Conservation (phyloP, 2,888 invertebrate species). For the Sarcophaga rosellei region DNA sequence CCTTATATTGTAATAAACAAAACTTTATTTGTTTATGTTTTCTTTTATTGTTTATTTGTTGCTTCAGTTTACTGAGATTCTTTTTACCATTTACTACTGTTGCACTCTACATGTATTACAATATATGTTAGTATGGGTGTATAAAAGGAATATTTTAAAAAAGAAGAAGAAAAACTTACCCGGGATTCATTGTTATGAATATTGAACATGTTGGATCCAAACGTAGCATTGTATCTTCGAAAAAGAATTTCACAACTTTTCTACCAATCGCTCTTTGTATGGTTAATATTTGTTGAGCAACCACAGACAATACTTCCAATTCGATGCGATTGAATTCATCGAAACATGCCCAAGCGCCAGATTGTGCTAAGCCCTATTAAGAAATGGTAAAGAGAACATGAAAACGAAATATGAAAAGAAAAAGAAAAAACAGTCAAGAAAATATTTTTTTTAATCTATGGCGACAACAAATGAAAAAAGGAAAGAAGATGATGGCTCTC, state of each 20-base stretch:
- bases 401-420: conserved; percentile 32
- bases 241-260: conserved; percentile 90
- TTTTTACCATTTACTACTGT: not conserved
- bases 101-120: no score
- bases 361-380: conserved; percentile 90
- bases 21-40: conserved; percentile 7
- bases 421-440: not conserved
- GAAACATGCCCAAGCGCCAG: conserved; percentile 98
- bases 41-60: conserved; percentile 16
- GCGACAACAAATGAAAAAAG: no score
- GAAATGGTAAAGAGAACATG: conserved; percentile 18
- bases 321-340: conserved; percentile 98
- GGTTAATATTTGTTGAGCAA: conserved; percentile 93
- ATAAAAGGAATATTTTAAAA: not conserved
- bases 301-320: conserved; percentile 95
- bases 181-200: conserved; percentile 97
- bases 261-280: conserved; percentile 94
- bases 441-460: conserved; percentile 21
- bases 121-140: not conserved
- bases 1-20: conserved; percentile 21
- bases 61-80: conserved; percentile 30
- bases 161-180: conserved; percentile 82
- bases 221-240: conserved; percentile 94
- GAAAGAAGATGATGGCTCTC: no score
- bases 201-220: conserved; percentile 94